Percentiles rank a stretch among this genome's conserved stretches.
These are phyloP conservation scores for Platorchestia sp. DNA, from an alignment of 1,140 invertebrate species.

Conservation along the genomic window DNA sequence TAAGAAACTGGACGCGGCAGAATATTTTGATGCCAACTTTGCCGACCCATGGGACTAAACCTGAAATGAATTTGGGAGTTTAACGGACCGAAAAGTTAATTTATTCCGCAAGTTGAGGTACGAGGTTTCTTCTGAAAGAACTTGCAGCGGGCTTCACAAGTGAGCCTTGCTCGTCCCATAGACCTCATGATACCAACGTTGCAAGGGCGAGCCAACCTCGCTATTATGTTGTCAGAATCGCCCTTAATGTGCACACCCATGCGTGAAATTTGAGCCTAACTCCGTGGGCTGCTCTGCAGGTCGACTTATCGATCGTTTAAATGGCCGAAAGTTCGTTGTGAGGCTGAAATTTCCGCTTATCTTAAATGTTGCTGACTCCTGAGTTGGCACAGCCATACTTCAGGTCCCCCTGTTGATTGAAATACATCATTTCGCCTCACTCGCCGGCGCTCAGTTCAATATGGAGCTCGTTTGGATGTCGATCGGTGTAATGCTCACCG, in stretches of 20 bases:
- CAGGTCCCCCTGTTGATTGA: not conserved
- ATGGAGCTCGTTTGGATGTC: not conserved
- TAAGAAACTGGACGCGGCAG: constrained; percentile 9
- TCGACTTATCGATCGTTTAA: not conserved
- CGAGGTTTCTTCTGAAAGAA: not conserved
- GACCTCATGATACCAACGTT: not conserved
- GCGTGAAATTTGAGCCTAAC: not conserved
- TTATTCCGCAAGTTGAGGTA: constrained; percentile 22
- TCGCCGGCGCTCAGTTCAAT: not conserved
- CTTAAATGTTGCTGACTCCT: not conserved
- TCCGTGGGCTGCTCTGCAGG: not conserved
- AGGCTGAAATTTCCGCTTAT: not conserved
- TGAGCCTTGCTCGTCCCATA: not conserved
- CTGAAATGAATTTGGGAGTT: not conserved
- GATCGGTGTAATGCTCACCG: not conserved
- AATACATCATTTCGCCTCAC: not conserved
- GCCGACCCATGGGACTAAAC: not conserved
- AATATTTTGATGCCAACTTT: constrained; percentile 13
- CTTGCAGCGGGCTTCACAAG: not conserved
- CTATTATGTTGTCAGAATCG: not conserved
- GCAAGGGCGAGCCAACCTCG: not conserved
- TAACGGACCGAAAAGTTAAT: constrained; percentile 35
- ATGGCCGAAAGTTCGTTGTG: not conserved
- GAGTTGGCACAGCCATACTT: not conserved
- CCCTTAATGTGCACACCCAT: not conserved